Base-by-base conservation (phyloP, 2,113 vertebrate species). In the Otus sunia region DNA sequence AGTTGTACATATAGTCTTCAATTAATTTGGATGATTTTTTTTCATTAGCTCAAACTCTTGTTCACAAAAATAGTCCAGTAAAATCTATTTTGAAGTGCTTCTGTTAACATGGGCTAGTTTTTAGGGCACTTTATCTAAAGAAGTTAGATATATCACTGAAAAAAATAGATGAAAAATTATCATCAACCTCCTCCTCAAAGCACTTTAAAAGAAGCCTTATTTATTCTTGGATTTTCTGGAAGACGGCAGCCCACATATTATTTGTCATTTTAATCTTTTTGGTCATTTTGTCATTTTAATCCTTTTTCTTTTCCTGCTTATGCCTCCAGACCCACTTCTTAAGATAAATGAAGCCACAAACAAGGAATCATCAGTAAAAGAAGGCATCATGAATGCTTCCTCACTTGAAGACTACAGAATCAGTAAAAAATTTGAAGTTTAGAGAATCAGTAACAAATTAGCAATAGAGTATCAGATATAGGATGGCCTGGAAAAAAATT, bases 251-350 rank as follows among this genome's bases (percentile, higher is more conserved):
- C 97, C 94, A 97, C 96, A 82, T 81, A 90, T 85, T 97, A 96
- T 96, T 98, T 98, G 95, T 94, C 87, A 97, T 96, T 97, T 97
- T 97, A 94, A 95, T 96, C 94, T 95, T 92, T 97, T 95, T 96
- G 91, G 87, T 73, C 75, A 22, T 94, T 95, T 96, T 96, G 84
- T 96, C 92, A 96, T 96, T 97, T 91, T 95, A 96, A 96, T 96
- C 62, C 92, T 87, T 92, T 91, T 95, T 85, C 74, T 88, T 88
- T 90, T 77, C 94, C 94, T 94, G 86, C 76, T 84, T 95, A 56
- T 90, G 69, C 79, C 62, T 77, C 36, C 58, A 89, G 84, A 95
- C 26, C 12, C 36, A 82, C 87, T 93, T 84, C 64, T 78, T 81
- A 80, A 80, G 93, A 94, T 74, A 78, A 90, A 60, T 12, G 8